Base-by-base conservation (phyloP, 1,140 invertebrate species). In the Trachymyrmex septentrionalis region DNA sequence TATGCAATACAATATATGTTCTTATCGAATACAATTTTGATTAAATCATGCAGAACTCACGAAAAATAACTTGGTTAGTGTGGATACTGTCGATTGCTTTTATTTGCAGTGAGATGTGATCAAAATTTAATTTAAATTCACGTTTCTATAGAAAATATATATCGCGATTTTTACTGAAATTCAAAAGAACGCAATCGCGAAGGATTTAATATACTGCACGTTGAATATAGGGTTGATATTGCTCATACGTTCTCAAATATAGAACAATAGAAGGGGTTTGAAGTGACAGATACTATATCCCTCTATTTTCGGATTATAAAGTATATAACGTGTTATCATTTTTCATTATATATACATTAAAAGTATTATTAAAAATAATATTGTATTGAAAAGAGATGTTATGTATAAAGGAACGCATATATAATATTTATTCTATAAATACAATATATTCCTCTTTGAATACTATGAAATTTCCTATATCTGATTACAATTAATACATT, bases 51-150 rank as follows among this genome's bases (percentile, higher is more conserved):
- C 9, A 21, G 34, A 44, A 24, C 7, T 53, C 48, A 59, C 7
- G 10, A 27, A 72, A 72, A 82, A 82, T 82, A 82, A 72, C 34
- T 72, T 48, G 19, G 53, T 24, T 34, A 69, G 30, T 14, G n/a
- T n/a, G 6, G 50, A 57, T 66, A 72, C 34, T 16, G 1, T 44
- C 67, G 24, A 82, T 72, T 72, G 66, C 24, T 72, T 81, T 71
- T 81, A 24, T 71, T 71, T 81, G 14, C 30, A 81, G 61, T 38
- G 64, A 81, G 30, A 81, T 81, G 14, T 81, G 64, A 55, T 81
- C 30, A 81, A 81, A 81, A 81, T 81, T 82, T 82, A 72, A 82
- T 82, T 82, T 82, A 73, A 81, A 30, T 69, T 75, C 55, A 59
- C 21, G 6, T 75, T 61, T 34, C 76, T 61, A 73, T 73, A 30